These are phyloP conservation scores for Catocala sponsa DNA, from an alignment of 2,888 invertebrate genomes.

Conservation along the genomic window DNA sequence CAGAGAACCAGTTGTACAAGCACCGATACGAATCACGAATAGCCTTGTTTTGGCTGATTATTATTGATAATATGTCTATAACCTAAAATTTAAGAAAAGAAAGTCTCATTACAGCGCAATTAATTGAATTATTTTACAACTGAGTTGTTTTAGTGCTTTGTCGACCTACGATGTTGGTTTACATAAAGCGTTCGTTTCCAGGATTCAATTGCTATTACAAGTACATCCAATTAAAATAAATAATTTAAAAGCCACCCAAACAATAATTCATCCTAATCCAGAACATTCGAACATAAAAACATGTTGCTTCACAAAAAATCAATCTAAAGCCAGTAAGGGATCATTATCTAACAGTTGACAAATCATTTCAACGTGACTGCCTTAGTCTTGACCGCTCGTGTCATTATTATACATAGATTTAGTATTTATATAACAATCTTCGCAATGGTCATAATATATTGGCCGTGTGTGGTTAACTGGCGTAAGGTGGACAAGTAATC, in stretches of 20 bases:
- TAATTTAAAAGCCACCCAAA: no score
- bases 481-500: conserved; percentile 68
- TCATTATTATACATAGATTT: conserved; percentile 37
- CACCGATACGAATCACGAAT: conserved; percentile 1
- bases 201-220: no score
- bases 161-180: no score
- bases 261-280: no score
- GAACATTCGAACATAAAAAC: not conserved
- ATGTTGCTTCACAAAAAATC: not conserved
- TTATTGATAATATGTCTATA: conserved; percentile 7
- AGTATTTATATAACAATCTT: conserved; percentile 43
- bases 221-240: no score
- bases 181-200: no score
- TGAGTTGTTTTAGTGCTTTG: no score
- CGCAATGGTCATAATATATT: conserved; percentile 41
- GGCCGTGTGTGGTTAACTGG: conserved; percentile 62
- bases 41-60: conserved; percentile 14
- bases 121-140: not conserved
- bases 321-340: no score
- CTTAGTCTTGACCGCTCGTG: conserved; percentile 9
- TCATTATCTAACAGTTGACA: not conserved
- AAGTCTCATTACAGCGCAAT: not conserved
- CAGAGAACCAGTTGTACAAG: conserved; percentile 12
- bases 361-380: conserved; percentile 9
- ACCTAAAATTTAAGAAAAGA: not conserved